These are phyloP conservation scores for Myotis davidii DNA, from an alignment of 2,113 vertebrate species.

Conservation along the genomic window DNA sequence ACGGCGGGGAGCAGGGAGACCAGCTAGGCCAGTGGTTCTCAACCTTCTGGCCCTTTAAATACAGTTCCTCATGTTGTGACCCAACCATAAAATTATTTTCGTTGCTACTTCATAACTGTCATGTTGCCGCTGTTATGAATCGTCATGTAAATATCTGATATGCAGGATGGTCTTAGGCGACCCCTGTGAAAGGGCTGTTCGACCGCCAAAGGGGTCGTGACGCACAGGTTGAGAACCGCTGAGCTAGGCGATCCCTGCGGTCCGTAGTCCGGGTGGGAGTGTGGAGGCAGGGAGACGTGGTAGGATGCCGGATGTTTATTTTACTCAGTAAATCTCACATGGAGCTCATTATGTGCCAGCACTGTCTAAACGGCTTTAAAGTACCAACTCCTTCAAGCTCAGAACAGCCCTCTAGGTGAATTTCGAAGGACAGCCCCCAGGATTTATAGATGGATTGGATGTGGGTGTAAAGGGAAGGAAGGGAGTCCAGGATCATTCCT, in stretches of 20 bases:
- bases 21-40: too few species aligned
- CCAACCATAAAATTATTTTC: too few species aligned
- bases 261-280: background rate
- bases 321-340: background rate
- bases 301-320: background rate
- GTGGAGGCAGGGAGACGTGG: background rate
- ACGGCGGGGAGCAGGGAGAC: background rate
- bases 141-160: too few species aligned
- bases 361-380: background rate
- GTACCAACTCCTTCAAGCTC: background rate
- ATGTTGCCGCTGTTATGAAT: too few species aligned
- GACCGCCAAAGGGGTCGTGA: too few species aligned
- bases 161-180: too few species aligned
- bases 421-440: background rate
- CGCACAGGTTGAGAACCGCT: too few species aligned
- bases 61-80: too few species aligned
- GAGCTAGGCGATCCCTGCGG: background rate
- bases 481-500: background rate
- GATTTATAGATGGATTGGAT: conserved; percentile 18
- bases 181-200: too few species aligned
- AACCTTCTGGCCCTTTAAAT: too few species aligned
- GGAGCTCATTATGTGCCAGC: background rate
- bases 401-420: background rate
- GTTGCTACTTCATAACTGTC: too few species aligned
- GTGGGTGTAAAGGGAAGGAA: background rate